These are phyloP conservation scores for Matsumurasca onukii DNA, from an alignment of 1,140 invertebrate genomes.

Conservation along the genomic window DNA sequence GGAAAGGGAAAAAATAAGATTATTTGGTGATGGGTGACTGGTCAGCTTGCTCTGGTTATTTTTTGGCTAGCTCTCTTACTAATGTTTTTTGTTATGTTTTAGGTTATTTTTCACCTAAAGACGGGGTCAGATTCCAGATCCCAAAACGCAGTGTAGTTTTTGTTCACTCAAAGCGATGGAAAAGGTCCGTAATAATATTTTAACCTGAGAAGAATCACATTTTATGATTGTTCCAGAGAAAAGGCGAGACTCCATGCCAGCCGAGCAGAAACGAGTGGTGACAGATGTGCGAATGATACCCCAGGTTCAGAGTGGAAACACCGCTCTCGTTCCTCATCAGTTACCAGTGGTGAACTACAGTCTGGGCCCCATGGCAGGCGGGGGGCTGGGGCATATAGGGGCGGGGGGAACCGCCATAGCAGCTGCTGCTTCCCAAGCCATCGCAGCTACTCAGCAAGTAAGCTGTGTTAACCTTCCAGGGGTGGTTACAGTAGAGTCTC, in stretches of 20 bases:
- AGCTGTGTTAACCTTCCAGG: not conserved
- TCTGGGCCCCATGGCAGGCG: conserved; percentile 67
- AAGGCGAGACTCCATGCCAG: not conserved
- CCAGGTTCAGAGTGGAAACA: not conserved
- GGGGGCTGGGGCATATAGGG: conserved; percentile 72
- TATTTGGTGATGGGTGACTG: too few species aligned
- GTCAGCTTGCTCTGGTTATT: too few species aligned
- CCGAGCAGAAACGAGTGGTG: conserved; percentile 16
- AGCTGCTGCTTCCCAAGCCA: conserved; percentile 93
- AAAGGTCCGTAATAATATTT: too few species aligned
- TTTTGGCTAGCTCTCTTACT: too few species aligned
- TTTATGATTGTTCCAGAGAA: not conserved
- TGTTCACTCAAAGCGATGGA: too few species aligned
- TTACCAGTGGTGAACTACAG: conserved; percentile 56
- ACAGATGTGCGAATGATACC: not conserved
- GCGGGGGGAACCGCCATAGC: conserved; percentile 86
- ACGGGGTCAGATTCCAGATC: too few species aligned
- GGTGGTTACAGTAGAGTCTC: not conserved
- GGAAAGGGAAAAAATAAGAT: too few species aligned
- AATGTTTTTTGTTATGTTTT: too few species aligned
- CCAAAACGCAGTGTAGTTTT: too few species aligned
- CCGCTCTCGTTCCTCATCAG: conserved; percentile 24
- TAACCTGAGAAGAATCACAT: too few species aligned
- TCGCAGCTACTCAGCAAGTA: conserved; percentile 88
- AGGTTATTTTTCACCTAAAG: too few species aligned